Evolutionary conservation across 23 tunicate genomes (phyloP).

Genomic region (Diplosoma virens): DNA sequence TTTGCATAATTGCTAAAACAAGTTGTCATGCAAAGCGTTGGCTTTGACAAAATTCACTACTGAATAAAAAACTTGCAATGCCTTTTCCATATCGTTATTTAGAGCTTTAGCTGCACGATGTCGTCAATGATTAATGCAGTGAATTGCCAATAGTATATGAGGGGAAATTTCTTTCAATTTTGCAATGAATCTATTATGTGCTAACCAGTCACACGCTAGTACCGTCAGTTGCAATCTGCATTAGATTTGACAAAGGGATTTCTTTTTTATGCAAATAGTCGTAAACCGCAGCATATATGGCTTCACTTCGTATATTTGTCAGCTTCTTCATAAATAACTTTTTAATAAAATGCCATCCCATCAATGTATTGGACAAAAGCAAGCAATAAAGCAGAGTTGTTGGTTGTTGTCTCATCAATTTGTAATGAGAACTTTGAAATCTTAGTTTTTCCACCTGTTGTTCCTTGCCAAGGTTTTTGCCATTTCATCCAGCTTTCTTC

Average conservation of each 20-base stretch:
- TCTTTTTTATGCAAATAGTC: neutral
- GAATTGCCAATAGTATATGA: neutral
- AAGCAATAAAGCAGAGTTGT: no score
- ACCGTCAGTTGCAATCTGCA: neutral
- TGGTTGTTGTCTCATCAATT: no score
- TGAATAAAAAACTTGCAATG: neutral
- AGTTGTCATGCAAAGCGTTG: neutral
- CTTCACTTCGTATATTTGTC: neutral
- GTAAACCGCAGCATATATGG: no score
- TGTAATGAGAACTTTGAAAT: no score
- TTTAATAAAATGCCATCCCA: no score
- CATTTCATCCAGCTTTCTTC: neutral
- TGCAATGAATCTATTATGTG: neutral
- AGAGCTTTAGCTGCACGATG: neutral
- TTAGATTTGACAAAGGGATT: neutral
- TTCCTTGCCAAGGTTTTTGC: neutral
- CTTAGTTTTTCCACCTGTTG: neutral
- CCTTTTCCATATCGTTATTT: neutral
- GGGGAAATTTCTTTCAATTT: neutral
- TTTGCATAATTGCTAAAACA: neutral
- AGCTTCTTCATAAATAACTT: neutral
- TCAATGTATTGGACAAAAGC: no score
- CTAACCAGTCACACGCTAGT: neutral
- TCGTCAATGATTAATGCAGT: neutral
- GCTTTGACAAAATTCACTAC: neutral